Conservation (phyloP, 2,888 invertebrate species). For the Drosophila mayaguana region DNA sequence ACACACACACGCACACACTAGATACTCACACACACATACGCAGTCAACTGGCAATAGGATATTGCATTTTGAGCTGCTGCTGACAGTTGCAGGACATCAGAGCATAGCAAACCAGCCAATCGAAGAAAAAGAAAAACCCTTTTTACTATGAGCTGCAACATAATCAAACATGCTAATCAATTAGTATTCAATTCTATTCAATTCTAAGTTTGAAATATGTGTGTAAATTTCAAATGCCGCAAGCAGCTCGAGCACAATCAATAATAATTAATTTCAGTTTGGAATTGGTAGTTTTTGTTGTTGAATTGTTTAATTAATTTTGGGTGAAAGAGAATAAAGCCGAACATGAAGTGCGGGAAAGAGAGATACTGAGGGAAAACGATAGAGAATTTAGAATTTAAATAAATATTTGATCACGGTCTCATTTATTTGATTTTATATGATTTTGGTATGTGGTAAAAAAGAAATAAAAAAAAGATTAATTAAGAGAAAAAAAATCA, state of each 20-base stretch:
- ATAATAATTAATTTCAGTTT: not conserved
- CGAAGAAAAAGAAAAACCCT: slow-evolving; percentile 10
- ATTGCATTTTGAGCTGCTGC: slow-evolving; percentile 61
- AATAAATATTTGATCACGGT: too few species aligned
- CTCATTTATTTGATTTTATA: too few species aligned
- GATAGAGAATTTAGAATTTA: not conserved
- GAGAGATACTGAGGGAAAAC: not conserved
- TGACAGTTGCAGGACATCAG: slow-evolving; percentile 28
- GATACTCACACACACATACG: slow-evolving; percentile 28
- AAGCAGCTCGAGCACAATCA: not conserved
- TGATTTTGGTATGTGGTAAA: too few species aligned
- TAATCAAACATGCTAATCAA: slow-evolving; percentile 13
- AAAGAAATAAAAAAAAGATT: too few species aligned
- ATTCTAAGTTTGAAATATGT: slow-evolving; percentile 6
- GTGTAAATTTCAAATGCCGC: not conserved
- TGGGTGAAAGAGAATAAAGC: not conserved
- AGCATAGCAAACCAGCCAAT: slow-evolving; percentile 23
- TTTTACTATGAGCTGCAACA: slow-evolving; percentile 23
- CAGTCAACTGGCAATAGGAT: slow-evolving; percentile 33
- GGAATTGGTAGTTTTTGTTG: not conserved
- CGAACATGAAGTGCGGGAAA: not conserved
- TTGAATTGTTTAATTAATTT: not conserved
- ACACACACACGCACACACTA: slow-evolving; percentile 3
- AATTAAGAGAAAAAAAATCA: too few species aligned
- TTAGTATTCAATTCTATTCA: not conserved